A percentile compares a stretch with the other conserved stretches of the same genome.
These are phyloP conservation scores for Parauchenoglanis ngamensis DNA, from an alignment of 2,797 vertebrate species.

Conservation along the genomic window DNA sequence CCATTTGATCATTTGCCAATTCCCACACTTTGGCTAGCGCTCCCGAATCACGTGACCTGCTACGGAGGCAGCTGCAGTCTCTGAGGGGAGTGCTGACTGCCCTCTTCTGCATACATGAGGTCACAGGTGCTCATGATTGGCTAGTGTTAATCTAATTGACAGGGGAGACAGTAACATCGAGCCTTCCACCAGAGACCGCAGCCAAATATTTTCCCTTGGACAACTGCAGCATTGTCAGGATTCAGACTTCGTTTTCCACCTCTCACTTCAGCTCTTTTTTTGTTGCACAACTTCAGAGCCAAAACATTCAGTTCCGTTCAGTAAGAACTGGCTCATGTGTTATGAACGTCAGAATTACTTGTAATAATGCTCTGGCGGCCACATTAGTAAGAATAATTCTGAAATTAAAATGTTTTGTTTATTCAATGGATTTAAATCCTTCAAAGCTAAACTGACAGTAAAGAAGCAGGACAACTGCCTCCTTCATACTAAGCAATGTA, in stretches of 20 bases:
- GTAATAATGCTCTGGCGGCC: too few relatives aligned
- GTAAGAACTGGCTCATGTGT: background rate
- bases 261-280: background rate
- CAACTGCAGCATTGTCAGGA: background rate
- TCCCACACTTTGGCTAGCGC: background rate
- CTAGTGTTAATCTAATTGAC: background rate
- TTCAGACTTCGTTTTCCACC: background rate
- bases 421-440: background rate
- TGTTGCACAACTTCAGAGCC: background rate
- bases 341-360: too few relatives aligned
- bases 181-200: background rate
- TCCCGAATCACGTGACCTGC: background rate
- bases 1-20: background rate
- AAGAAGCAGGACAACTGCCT: background rate
- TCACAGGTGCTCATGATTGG: background rate
- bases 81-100: background rate
- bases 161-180: background rate
- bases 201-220: background rate
- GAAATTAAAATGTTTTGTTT: background rate
- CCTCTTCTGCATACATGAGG: background rate
- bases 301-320: too few relatives aligned
- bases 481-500: background rate
- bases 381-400: background rate
- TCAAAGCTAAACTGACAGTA: background rate
- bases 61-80: background rate